These are phyloP conservation scores for Oriolus oriolus DNA, from an alignment of 2,113 vertebrate species.

Conservation along the genomic window DNA sequence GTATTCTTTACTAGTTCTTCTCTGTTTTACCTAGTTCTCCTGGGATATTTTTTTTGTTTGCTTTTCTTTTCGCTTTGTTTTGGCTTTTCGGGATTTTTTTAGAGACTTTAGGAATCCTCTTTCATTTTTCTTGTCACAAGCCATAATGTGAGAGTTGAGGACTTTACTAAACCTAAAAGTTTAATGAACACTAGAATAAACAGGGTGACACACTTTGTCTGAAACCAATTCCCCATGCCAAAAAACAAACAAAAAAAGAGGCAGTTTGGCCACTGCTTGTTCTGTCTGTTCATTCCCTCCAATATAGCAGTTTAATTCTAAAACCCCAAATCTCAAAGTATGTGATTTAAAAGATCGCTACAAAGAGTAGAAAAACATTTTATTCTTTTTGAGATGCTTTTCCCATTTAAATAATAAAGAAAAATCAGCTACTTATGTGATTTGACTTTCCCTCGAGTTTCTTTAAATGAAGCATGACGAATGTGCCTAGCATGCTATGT, in stretches of 20 bases:
- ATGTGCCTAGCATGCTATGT: background rate
- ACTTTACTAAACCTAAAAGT: background rate
- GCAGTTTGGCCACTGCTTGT: background rate
- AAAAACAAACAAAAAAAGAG: background rate
- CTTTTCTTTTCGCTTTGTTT: background rate
- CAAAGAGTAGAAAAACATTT: background rate
- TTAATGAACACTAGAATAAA: background rate
- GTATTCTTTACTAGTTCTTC: background rate
- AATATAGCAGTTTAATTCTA: background rate
- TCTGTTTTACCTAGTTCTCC: background rate
- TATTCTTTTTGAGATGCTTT: background rate
- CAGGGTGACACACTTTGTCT: no score
- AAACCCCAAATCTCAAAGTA: background rate
- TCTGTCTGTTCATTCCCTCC: background rate
- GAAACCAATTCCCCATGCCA: background rate
- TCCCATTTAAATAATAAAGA: background rate
- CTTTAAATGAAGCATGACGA: background rate
- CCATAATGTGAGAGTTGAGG: background rate
- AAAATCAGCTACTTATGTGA: background rate
- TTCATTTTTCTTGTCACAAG: background rate
- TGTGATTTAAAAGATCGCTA: background rate
- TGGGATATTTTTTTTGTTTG: background rate
- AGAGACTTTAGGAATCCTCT: background rate
- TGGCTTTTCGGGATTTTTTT: rapidly evolving
- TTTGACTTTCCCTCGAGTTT: background rate